These are phyloP conservation scores for Aleadryas rufinucha DNA, from an alignment of 2,113 vertebrate genomes.

Conservation along the genomic window DNA sequence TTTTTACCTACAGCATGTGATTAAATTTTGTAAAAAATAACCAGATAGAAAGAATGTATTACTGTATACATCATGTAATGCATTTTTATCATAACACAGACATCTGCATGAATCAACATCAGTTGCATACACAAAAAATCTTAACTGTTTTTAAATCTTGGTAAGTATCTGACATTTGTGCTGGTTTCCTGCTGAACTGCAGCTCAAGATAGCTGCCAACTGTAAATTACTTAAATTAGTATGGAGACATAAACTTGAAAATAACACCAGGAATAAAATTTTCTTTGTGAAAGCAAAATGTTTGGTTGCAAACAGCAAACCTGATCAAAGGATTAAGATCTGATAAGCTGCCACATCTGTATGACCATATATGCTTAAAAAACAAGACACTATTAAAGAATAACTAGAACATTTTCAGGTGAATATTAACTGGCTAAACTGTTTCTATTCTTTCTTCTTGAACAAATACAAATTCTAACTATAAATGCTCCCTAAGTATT, in stretches of 20 bases:
- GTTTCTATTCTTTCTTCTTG: not conserved
- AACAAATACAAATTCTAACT: not conserved
- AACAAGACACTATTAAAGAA: rapidly evolving
- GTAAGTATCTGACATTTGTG: not conserved
- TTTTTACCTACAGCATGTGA: not conserved
- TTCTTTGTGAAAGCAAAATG: not conserved
- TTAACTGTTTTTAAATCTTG: not conserved
- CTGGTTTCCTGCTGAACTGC: not conserved
- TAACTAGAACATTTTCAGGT: not conserved
- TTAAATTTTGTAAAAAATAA: not conserved
- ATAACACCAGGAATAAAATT: not conserved
- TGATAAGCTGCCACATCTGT: not conserved
- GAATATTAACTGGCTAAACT: not conserved
- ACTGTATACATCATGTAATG: not conserved
- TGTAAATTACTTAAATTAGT: not conserved
- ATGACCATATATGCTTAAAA: not conserved
- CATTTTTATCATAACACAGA: not conserved
- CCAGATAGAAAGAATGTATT: not conserved
- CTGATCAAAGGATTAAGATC: not conserved
- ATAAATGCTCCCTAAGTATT: not conserved
- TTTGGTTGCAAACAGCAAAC: not conserved
- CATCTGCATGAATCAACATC: not conserved
- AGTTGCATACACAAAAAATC: not conserved
- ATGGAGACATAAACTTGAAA: not conserved
- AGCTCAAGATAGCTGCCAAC: not conserved